Conservation (phyloP, 2,797 vertebrate genomes). For the Bryconaethiops microstoma region DNA sequence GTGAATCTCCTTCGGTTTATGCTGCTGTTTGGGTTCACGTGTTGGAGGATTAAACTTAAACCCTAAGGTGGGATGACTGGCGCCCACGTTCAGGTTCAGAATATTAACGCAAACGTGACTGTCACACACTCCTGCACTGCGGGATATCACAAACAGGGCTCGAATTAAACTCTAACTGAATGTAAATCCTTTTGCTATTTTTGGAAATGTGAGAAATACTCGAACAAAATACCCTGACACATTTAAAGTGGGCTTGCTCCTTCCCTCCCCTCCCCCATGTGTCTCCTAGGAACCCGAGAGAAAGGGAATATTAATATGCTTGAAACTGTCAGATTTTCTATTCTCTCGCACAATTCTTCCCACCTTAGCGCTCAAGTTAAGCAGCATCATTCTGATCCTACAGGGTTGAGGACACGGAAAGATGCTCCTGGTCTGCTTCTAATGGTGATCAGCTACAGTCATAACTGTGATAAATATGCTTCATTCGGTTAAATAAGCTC, state of each 20-base stretch:
- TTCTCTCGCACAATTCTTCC: not conserved
- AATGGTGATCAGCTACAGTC: not conserved
- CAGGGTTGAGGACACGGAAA: not conserved
- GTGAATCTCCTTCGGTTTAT: not conserved
- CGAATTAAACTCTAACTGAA: slow-evolving; percentile 16
- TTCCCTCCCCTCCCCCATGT: not conserved
- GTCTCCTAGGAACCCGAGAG: not conserved
- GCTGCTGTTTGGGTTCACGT: not conserved
- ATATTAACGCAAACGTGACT: slow-evolving; percentile 32
- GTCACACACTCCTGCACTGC: slow-evolving; percentile 16
- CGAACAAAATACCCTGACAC: slow-evolving; percentile 21
- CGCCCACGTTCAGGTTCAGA: slow-evolving; percentile 24
- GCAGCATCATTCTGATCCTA: not conserved
- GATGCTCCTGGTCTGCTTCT: not conserved
- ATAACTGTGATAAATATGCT: not conserved
- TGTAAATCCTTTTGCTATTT: slow-evolving; percentile 34
- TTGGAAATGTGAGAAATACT: slow-evolving; percentile 9
- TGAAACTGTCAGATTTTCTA: not conserved
- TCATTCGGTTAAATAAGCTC: not conserved
- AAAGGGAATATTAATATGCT: not conserved
- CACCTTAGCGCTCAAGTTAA: not conserved
- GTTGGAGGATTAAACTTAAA: slow-evolving; percentile 36
- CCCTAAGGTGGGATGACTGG: slow-evolving; percentile 28
- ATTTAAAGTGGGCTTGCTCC: not conserved
- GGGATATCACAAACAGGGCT: slow-evolving; percentile 12